Conservation (phyloP, 1,140 invertebrate genomes). For the Plectus sambesii region DNA sequence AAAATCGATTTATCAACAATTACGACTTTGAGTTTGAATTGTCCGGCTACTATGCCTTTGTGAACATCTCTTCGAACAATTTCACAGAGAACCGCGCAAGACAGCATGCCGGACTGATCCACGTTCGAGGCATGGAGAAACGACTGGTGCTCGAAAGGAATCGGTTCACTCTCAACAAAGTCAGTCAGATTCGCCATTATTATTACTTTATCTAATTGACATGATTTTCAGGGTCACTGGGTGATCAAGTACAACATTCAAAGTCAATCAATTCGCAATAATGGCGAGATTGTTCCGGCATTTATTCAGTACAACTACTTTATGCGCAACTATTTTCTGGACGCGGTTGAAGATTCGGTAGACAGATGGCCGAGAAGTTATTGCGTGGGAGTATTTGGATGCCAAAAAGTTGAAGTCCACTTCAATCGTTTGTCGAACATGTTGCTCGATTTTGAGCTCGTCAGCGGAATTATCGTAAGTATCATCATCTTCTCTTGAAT, state of each 20-base stretch:
- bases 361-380: slow-evolving; percentile 59
- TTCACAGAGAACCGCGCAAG: slow-evolving; percentile 64
- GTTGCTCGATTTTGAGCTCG: slow-evolving; percentile 70
- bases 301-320: slow-evolving; percentile 45
- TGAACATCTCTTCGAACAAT: slow-evolving; percentile 64
- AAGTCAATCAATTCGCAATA: slow-evolving; percentile 25
- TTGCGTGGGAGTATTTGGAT: slow-evolving; percentile 77
- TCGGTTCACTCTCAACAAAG: slow-evolving; percentile 65
- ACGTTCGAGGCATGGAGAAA: slow-evolving; percentile 91
- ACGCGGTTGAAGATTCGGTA: slow-evolving; percentile 31
- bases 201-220: no score
- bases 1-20: slow-evolving; percentile 74
- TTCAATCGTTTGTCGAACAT: slow-evolving; percentile 80
- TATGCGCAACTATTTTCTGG: slow-evolving; percentile 40
- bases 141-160: slow-evolving; percentile 65
- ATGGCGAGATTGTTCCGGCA: slow-evolving; percentile 26
- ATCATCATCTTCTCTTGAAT: no score
- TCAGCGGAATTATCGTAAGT: slow-evolving; percentile 60
- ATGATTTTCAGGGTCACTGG: slow-evolving; percentile 37
- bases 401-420: slow-evolving; percentile 80
- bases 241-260: slow-evolving; percentile 35
- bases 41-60: slow-evolving; percentile 74
- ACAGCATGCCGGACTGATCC: slow-evolving; percentile 59
- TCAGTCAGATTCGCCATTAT: slow-evolving; percentile 68
- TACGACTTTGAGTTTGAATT: slow-evolving; percentile 69